Evolutionary conservation across 92 coral and sea anemone genomes (phyloP), one percentile per base, ranked within the genome.

Genomic region (Palythoa grandis): DNA sequence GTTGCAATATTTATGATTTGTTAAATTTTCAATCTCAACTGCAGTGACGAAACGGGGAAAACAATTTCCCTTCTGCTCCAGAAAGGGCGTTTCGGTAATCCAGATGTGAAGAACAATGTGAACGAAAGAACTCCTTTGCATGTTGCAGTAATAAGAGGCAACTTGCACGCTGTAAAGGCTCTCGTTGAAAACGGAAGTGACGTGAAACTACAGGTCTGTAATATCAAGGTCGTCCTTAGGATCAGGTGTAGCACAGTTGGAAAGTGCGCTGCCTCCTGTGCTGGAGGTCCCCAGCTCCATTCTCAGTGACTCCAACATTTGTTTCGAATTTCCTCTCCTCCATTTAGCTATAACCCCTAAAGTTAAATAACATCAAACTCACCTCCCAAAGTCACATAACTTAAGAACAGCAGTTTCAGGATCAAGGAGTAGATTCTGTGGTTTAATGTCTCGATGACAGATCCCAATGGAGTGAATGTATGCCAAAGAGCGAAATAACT

Each of bases 381-480:
- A 97, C 99, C 99, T 97, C 86, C 99, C 99, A 93, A 97, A 97
- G 87, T 97, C 99, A 90, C 99, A 97, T 35, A 97, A 89, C 87
- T 95, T 97, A 38, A 97, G 90, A 72, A 97, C 99, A 54, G 99
- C 99, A 47, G 99, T 97, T 80, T 97, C 99, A 58, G 99, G 99
- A 85, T 97, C 99, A 79, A 97, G 90, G 6, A 97, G 91, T 53
- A 97, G 92, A 77, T 97, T 97, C 91, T 97, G 99, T 23, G 99
- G 99, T 78, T 97, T 97, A 87, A 97, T 97, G 80, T 97, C 99
- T 57, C 99, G 96, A 86, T 97, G 99, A 77, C 99, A 97, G 38
- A 97, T 97, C 50, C 99, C 99, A 90, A 97, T 95, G 69, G 94
- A 95, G 86, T 97, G 99, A 88, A 97, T 97, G 79, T 97, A 97